phyloP scores from a whole-genome alignment of 2,888 invertebrate genomes.

The Callinectes sapidus region DNA sequence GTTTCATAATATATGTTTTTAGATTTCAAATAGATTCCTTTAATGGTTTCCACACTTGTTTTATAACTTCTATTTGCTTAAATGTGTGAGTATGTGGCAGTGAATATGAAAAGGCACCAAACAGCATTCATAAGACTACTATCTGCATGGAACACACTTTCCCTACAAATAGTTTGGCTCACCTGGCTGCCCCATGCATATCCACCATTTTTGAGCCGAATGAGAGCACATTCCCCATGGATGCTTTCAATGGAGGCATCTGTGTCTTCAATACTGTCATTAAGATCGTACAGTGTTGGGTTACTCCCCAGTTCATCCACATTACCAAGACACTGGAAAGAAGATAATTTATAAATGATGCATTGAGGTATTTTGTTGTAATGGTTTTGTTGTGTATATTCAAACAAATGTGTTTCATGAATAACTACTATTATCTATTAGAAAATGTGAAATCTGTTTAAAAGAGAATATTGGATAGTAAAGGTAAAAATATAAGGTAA shows the following conservation, averaged over 20 bases:
- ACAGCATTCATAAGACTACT: neutral
- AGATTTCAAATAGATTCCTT: neutral
- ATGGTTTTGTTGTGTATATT: neutral
- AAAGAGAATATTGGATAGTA: neutral
- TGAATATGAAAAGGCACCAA: neutral
- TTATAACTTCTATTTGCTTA: neutral
- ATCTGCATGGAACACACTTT: too few relatives aligned
- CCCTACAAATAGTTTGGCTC: slow-evolving; percentile 17
- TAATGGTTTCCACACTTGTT: neutral
- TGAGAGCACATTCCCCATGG: slow-evolving; percentile 69
- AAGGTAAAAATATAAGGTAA: neutral
- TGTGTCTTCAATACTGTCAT: slow-evolving; percentile 70
- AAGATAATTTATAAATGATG: neutral
- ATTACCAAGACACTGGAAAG: slow-evolving; percentile 63
- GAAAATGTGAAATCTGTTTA: neutral
- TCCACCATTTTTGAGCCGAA: slow-evolving; percentile 70
- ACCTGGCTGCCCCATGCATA: slow-evolving; percentile 72
- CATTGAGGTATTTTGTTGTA: neutral
- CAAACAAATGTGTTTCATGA: too few relatives aligned
- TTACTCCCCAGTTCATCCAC: slow-evolving; percentile 64
- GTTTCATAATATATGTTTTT: neutral
- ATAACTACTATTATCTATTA: neutral
- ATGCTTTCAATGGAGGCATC: slow-evolving; percentile 61
- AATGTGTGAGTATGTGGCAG: neutral
- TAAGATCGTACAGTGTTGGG: slow-evolving; percentile 67